Percentiles rank a stretch among this genome's conserved stretches.
Evolutionary conservation across 1,140 invertebrate species (phyloP).

Genomic region (Drosophila murphyi): DNA sequence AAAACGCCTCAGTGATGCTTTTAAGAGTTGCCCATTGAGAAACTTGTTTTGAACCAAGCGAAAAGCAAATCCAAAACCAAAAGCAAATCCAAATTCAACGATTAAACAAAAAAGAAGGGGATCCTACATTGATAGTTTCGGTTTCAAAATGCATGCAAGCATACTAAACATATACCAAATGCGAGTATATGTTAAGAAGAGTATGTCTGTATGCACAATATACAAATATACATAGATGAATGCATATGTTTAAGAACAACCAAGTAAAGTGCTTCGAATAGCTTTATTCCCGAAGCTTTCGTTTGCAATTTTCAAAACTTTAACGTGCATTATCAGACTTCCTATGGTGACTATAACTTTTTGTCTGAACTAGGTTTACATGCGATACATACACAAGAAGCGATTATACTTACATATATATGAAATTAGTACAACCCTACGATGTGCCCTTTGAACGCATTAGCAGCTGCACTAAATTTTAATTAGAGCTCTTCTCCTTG

Average conservation of each 20-base stretch:
- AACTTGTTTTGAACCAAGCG: slow-evolving; percentile 71
- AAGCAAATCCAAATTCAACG: slow-evolving; percentile 22
- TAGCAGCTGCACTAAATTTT: slow-evolving; percentile 45
- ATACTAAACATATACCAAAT: background rate
- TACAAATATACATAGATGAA: slow-evolving; percentile 19
- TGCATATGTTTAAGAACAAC: slow-evolving; percentile 18
- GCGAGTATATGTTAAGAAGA: background rate
- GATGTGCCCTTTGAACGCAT: slow-evolving; percentile 53
- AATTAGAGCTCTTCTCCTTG: slow-evolving; percentile 31
- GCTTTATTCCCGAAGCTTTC: slow-evolving; percentile 10
- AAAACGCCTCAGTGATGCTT: slow-evolving; percentile 84
- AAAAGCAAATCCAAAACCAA: slow-evolving; percentile 14
- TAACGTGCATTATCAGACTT: slow-evolving; percentile 68
- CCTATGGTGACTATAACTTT: slow-evolving; percentile 56
- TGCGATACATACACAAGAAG: slow-evolving; percentile 23
- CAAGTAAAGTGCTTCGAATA: slow-evolving; percentile 13
- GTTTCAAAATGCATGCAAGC: slow-evolving; percentile 38
- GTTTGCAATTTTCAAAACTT: slow-evolving; percentile 53
- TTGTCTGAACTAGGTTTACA: slow-evolving; percentile 63
- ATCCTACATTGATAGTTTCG: slow-evolving; percentile 50
- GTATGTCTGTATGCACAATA: slow-evolving; percentile 12
- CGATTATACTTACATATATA: slow-evolving; percentile 15
- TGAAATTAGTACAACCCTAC: slow-evolving; percentile 47
- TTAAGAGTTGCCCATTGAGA: slow-evolving; percentile 82
- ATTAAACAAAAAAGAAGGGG: slow-evolving; percentile 38